Percentiles rank a stretch among this genome's conserved stretches.
Conservation (phyloP, 1,140 invertebrate species). For the Hycleus cichorii region DNA sequence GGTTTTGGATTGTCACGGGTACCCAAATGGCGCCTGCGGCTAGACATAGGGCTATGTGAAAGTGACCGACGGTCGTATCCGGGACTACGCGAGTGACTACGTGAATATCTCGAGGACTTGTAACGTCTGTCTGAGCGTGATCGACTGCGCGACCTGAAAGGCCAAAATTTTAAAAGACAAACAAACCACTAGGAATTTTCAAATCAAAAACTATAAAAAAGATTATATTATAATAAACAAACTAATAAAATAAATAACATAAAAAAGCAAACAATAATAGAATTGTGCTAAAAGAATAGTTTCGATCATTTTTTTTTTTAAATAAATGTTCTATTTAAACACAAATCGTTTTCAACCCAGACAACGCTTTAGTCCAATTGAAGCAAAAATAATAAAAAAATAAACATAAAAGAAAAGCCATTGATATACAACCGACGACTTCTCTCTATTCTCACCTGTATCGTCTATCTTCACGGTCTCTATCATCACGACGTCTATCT, state of each 20-base stretch:
- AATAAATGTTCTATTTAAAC: background rate
- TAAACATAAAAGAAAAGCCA: slow-evolving; percentile 1
- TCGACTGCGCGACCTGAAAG: slow-evolving; percentile 42
- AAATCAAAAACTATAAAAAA: background rate
- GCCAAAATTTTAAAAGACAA: slow-evolving; percentile 1
- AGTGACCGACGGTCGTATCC: slow-evolving; percentile 44
- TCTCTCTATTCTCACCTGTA: slow-evolving; percentile 20
- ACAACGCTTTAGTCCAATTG: slow-evolving; percentile 26
- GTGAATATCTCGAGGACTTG: slow-evolving; percentile 44
- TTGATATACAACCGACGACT: slow-evolving; percentile 4
- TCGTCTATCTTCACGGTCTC: slow-evolving; percentile 30
- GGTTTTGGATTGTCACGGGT: slow-evolving; percentile 75
- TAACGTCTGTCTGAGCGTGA: slow-evolving; percentile 45
- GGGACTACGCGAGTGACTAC: slow-evolving; percentile 47
- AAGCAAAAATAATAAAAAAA: no score
- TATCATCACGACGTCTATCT: slow-evolving; percentile 24
- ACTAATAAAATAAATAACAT: background rate
- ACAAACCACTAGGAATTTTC: background rate
- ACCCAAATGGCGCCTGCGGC: slow-evolving; percentile 50
- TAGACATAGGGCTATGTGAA: slow-evolving; percentile 51
- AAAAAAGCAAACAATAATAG: background rate
- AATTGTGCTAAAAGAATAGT: background rate
- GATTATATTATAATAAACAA: background rate
- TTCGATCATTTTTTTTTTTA: background rate
- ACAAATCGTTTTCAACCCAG: slow-evolving; percentile 21